These are phyloP conservation scores for Morelia viridis DNA, from an alignment of 2,797 vertebrate species.

Conservation along the genomic window DNA sequence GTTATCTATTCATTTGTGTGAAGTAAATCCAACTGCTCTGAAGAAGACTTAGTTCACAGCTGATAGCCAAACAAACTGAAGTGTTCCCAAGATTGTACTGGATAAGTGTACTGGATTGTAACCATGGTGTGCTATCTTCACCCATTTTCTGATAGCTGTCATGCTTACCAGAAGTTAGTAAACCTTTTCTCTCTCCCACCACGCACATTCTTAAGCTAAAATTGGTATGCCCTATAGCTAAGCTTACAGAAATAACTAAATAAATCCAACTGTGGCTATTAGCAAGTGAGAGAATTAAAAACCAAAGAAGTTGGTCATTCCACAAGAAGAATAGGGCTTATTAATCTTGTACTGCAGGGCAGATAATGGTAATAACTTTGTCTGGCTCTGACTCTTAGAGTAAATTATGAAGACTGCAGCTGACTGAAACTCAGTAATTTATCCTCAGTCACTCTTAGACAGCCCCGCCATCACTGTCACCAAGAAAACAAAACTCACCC, in stretches of 20 bases:
- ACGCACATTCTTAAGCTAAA: background rate
- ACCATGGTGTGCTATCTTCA: background rate
- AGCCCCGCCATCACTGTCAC: background rate
- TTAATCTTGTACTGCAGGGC: conserved; percentile 31
- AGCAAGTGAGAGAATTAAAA: conserved; percentile 23
- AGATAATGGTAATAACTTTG: conserved; percentile 44
- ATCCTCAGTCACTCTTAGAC: conserved; percentile 7
- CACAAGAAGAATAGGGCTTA: conserved; percentile 17
- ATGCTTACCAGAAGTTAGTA: background rate
- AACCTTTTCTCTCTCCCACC: no score
- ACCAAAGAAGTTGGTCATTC: conserved; percentile 20
- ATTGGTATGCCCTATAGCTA: background rate
- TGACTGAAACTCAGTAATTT: conserved; percentile 28
- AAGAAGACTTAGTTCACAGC: background rate
- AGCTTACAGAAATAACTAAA: background rate
- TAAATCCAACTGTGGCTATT: conserved; percentile 14
- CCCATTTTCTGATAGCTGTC: background rate
- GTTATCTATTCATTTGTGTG: background rate
- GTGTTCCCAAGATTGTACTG: background rate
- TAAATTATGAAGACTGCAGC: conserved; percentile 31
- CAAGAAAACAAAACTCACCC: background rate
- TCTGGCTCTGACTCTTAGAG: conserved; percentile 21
- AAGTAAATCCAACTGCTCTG: background rate
- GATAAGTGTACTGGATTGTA: background rate
- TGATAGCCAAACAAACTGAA: background rate